phyloP scores from a whole-genome alignment of 2,888 invertebrate genomes.

The Aproaerema taeniolella region DNA sequence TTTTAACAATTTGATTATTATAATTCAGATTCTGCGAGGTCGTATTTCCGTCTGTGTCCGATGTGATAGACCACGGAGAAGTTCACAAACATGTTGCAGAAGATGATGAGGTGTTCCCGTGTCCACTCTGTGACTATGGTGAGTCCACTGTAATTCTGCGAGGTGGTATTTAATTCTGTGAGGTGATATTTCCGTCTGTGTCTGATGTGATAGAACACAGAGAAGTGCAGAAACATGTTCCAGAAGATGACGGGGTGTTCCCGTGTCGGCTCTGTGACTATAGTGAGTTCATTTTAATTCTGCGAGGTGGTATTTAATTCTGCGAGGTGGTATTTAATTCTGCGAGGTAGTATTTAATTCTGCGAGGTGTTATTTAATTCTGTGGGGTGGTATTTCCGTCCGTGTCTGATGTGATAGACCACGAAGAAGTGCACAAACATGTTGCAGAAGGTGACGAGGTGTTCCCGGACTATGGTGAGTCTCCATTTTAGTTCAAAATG shows the following conservation, averaged over 20 bases:
- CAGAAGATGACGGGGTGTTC: conserved; percentile 53
- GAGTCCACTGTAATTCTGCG: too few relatives aligned
- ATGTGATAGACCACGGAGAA: conserved; percentile 51
- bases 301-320: too few relatives aligned
- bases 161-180: too few relatives aligned
- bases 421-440: conserved; percentile 57
- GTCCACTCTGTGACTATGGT: conserved; percentile 66
- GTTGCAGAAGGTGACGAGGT: conserved; percentile 52
- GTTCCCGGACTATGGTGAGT: conserved; percentile 58
- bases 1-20: too few relatives aligned
- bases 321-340: conserved; percentile 50
- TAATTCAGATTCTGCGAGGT: conserved; percentile 50
- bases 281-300: too few relatives aligned
- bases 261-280: conserved; percentile 66
- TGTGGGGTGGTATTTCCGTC: conserved; percentile 45
- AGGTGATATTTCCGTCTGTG: conserved; percentile 38
- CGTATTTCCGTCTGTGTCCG: conserved; percentile 36
- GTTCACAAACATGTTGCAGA: conserved; percentile 55
- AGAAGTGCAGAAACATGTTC: conserved; percentile 51
- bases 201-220: conserved; percentile 47
- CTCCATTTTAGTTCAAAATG: too few relatives aligned
- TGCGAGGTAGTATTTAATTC: conserved; percentile 45
- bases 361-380: too few relatives aligned
- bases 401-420: conserved; percentile 41
- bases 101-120: conserved; percentile 56